Base-by-base conservation (phyloP, 2,113 vertebrate species). In the Spheniscus mendiculus region DNA sequence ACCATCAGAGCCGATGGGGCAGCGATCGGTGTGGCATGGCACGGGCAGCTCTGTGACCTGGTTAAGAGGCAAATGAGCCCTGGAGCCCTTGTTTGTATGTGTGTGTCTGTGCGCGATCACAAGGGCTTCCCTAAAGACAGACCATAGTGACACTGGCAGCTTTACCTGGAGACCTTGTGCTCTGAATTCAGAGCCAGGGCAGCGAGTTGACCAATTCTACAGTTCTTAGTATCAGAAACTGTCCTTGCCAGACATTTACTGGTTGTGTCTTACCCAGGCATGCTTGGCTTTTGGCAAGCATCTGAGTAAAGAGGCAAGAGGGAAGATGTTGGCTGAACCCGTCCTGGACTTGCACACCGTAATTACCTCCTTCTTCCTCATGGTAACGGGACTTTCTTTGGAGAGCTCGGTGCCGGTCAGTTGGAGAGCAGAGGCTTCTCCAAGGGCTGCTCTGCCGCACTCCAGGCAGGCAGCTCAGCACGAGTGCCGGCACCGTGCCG, bases 401-500 rank as follows among this genome's bases (percentile, higher is more conserved):
- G 36, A 69, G 58, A 38, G 18, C 10, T 36, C 20, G 5, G 23
- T 79, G 23, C n/a, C 2, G 0, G 15, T 74, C 44, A 52, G 34
- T 2, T 2, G 3, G 30, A 32, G 22, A 61, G 32, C 23, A 44
- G 36, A 82, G 49, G 40, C 13, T 22, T 38, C 19, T 49, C 71
- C 34, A 36, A 32, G 59, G 66, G 29, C 55, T 45, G 38, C 49
- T 70, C 45, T 66, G 72, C n/a, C 63, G 32, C 30, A 11, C 3
- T 3, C n/a, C 5, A 38, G n/a, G 40, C 47, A 12, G 2, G 7
- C 20, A 30, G 55, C 25, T n/a, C 45, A 40, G 19, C 29, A 20
- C 3, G 3, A 30, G 36, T 5, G 14, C 71, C 9, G 5, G 34
- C 44, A 30, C 5, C 6, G 3, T 4, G 3, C 73, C 4, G 10